Percentiles rank a stretch among this genome's conserved stretches.
Evolutionary conservation across 2,113 vertebrate genomes (phyloP).

Genomic region (Penelope pileata): DNA sequence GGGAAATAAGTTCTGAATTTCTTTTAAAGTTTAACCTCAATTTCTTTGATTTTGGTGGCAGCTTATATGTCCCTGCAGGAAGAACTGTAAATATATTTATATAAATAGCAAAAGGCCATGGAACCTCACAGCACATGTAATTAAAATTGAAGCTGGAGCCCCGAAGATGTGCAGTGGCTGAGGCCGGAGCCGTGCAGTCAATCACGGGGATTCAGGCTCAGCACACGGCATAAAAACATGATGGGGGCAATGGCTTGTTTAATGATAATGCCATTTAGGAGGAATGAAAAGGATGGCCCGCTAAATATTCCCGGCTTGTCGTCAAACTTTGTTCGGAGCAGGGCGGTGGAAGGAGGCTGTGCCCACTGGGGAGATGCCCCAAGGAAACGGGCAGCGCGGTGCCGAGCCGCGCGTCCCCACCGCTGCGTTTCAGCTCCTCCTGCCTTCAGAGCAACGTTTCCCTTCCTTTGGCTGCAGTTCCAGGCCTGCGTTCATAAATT

Average conservation of each 20-base stretch:
- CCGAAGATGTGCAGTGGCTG: background rate
- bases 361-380: constrained; percentile 29
- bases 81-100: background rate
- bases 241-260: constrained; percentile 50
- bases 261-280: constrained; percentile 57
- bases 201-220: background rate
- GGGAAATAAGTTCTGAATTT: background rate
- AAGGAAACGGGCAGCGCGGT: background rate
- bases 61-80: background rate
- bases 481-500: constrained; percentile 88
- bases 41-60: background rate
- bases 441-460: constrained; percentile 52
- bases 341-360: background rate
- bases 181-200: background rate
- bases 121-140: background rate
- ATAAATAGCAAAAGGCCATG: background rate
- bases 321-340: constrained; percentile 49
- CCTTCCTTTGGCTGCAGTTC: constrained; percentile 68
- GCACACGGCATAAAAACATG: background rate
- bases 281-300: constrained; percentile 38
- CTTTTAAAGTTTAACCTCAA: background rate
- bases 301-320: constrained; percentile 55
- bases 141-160: background rate
- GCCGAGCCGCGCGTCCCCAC: background rate
- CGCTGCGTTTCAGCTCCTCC: constrained; percentile 58